Evolutionary conservation across 2,113 vertebrate genomes (phyloP).

Genomic region (Xerus inauris): DNA sequence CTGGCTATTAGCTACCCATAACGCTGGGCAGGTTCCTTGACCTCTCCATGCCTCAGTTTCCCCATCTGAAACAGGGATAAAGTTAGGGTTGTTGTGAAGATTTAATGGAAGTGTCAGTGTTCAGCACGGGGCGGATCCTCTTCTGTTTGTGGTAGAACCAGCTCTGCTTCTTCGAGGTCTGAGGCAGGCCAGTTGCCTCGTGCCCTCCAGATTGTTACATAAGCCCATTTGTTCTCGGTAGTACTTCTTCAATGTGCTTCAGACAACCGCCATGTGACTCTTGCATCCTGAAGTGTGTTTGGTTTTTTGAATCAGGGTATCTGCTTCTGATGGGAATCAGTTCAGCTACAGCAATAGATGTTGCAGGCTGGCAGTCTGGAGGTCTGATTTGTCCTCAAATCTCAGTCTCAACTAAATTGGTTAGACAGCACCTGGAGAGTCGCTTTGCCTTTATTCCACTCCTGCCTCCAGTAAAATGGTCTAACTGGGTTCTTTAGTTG

Average conservation of each 20-base stretch:
- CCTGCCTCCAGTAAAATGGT: background rate
- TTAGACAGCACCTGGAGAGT: background rate
- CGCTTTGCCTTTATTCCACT: background rate
- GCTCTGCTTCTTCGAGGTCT: background rate
- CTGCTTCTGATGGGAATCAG: background rate
- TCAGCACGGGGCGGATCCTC: background rate
- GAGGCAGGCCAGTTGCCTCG: background rate
- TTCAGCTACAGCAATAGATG: rapidly evolving
- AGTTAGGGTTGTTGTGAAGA: background rate
- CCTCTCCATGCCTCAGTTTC: background rate
- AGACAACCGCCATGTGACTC: background rate
- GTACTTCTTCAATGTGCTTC: background rate
- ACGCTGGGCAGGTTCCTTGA: background rate
- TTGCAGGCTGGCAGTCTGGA: background rate
- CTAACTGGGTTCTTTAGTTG: background rate
- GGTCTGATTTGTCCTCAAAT: background rate
- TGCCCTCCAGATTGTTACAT: background rate
- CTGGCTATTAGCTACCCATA: background rate
- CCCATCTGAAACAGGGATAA: background rate
- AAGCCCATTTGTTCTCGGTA: background rate
- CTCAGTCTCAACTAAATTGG: background rate
- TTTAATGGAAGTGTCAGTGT: background rate
- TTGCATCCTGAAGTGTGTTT: background rate
- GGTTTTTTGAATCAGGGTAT: conserved; percentile 16
- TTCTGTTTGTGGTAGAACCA: background rate